Conservation (phyloP, 2,113 vertebrate species). For the Mirza zaza region DNA sequence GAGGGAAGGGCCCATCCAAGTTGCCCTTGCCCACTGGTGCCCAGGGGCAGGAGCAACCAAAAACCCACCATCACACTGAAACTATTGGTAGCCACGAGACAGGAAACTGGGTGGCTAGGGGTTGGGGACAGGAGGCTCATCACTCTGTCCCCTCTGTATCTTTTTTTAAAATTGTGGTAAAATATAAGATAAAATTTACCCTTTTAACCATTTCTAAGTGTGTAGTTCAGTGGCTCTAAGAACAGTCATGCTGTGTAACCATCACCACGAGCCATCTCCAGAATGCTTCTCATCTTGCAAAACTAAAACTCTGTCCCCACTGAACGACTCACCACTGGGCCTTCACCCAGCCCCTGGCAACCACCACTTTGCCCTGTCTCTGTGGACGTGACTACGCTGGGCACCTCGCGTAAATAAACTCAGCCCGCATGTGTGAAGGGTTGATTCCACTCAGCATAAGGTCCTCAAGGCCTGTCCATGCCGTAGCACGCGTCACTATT, state of each 20-base stretch:
- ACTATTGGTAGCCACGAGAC: background rate
- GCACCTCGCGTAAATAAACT: rapidly evolving
- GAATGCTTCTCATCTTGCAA: background rate
- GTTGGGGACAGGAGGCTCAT: background rate
- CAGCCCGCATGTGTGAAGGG: rapidly evolving
- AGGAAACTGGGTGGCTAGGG: background rate
- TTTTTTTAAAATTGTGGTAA: background rate
- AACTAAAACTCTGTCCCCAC: background rate
- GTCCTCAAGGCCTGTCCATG: background rate
- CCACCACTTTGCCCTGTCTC: background rate
- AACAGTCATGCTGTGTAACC: no score
- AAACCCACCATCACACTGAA: background rate
- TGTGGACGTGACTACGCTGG: rapidly evolving
- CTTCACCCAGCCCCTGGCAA: background rate
- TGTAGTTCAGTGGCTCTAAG: background rate
- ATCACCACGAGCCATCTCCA: background rate
- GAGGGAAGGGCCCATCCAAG: background rate
- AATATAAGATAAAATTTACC: background rate
- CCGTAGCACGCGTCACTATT: background rate
- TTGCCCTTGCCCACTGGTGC: background rate
- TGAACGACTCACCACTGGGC: rapidly evolving
- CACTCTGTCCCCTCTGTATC: background rate
- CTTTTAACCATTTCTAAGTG: background rate
- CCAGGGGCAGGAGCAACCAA: background rate
- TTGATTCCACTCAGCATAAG: background rate